Evolutionary conservation across 2,888 invertebrate genomes (phyloP), one percentile per base, ranked within the genome.

Genomic region (Zaprionus obscuricornis): DNA sequence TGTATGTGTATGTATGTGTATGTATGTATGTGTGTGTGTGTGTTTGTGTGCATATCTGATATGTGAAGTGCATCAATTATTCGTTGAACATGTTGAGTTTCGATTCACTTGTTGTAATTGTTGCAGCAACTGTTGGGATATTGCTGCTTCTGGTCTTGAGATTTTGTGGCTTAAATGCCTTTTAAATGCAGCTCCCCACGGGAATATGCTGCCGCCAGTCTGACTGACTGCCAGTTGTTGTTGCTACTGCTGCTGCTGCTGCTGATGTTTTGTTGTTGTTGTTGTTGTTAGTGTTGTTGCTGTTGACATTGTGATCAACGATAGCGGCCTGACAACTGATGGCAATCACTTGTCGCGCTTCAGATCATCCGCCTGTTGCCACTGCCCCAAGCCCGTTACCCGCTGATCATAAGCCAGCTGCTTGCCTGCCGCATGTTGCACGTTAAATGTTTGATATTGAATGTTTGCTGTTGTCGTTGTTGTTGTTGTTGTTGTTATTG

Each of bases 281-380:
- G 56, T 22, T 66, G 33, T n/a, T 45, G 69, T 13, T 70, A 70
- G 14, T 67, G 52, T 29, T 74, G 68, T 56, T 76, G 74, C 71
- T 81, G 85, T 81, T 85, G 85, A 81, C 85, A 81, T 81, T 81
- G 81, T 81, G 81, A 81, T 81, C 81, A 85, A 85, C 81, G 81
- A 81, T 81, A 85, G 79, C 85, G 66, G 76, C 84, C 58, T 81
- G 85, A 81, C 85, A 81, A 82, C 85, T 81, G 81, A 85, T 81
- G 78, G 81, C 81, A 78, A 81, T 81, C 85, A 81, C 81, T 81
- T 81, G 81, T 81, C 83, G 83, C 85, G 74, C 81, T 83, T 79
- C 78, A 78, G 78, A 78, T 83, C 84, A 78, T 83, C 78, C 78
- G 84, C 74, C 71, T 67, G 74, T 77, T 77, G 63, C 73, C 66